phyloP scores from a whole-genome alignment of 2,888 invertebrate genomes.

The Tineola bisselliella region DNA sequence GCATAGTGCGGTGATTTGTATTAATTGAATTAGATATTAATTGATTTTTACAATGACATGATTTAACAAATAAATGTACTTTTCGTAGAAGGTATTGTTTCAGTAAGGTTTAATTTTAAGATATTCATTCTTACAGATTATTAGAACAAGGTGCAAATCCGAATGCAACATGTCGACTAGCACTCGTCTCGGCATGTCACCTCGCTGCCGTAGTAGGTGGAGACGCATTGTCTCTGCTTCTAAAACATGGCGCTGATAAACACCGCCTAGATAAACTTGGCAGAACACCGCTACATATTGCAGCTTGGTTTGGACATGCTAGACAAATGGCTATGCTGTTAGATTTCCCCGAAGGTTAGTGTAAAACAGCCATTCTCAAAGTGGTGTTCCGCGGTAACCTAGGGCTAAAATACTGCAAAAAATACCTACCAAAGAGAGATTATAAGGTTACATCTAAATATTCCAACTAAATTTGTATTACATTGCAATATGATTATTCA shows the following conservation, averaged over 20 bases:
- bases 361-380: neutral
- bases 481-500: no score
- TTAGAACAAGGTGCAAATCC: slow-evolving; percentile 56
- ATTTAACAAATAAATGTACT: no score
- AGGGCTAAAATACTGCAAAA: no score
- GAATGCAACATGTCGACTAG: slow-evolving; percentile 57
- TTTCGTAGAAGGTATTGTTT: neutral
- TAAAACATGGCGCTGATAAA: slow-evolving; percentile 53
- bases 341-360: slow-evolving; percentile 50
- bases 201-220: slow-evolving; percentile 48
- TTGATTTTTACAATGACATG: no score
- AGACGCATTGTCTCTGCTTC: slow-evolving; percentile 42
- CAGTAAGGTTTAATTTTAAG: neutral
- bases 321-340: slow-evolving; percentile 50
- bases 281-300: slow-evolving; percentile 57
- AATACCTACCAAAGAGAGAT: no score
- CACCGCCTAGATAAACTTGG: slow-evolving; percentile 48
- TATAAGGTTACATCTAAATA: no score
- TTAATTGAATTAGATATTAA: no score
- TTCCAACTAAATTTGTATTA: no score
- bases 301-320: slow-evolving; percentile 54
- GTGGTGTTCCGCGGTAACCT: no score
- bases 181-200: slow-evolving; percentile 55
- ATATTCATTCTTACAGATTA: slow-evolving; percentile 30
- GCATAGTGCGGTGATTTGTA: no score